Conservation (phyloP, 2,888 invertebrate species). For the Prenolepis imparis region DNA sequence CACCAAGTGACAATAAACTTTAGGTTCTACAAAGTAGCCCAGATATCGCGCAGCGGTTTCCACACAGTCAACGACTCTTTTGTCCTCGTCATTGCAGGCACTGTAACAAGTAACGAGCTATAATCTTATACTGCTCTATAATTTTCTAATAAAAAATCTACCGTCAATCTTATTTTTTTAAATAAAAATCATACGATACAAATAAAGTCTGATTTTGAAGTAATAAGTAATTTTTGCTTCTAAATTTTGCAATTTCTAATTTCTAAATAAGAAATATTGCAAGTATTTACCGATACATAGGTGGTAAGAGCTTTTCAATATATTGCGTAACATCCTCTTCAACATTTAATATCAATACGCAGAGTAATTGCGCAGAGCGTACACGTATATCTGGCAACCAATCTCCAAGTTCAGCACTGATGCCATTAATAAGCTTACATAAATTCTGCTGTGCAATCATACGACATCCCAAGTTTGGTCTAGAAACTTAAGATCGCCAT, state of each 20-base stretch:
- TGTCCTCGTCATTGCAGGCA: conserved; percentile 90
- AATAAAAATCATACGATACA: neutral
- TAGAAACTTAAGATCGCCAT: conserved; percentile 87
- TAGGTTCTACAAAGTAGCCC: conserved; percentile 91
- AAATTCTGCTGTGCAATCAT: conserved; percentile 92
- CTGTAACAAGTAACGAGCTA: conserved; percentile 74
- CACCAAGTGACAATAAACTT: conserved; percentile 90
- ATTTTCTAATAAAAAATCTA: neutral
- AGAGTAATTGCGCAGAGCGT: conserved; percentile 92
- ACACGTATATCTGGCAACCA: conserved; percentile 91
- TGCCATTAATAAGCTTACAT: conserved; percentile 91
- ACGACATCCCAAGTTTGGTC: conserved; percentile 96
- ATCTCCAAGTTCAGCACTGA: conserved; percentile 91
- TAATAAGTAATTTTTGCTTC: neutral
- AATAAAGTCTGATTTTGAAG: neutral
- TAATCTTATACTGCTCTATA: neutral
- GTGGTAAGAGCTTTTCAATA: conserved; percentile 88
- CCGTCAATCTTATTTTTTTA: neutral
- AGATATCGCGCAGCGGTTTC: conserved; percentile 91
- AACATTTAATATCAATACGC: conserved; percentile 91
- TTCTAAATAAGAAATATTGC: neutral
- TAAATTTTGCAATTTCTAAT: neutral
- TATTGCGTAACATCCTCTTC: conserved; percentile 92
- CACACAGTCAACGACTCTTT: conserved; percentile 88
- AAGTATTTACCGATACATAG: conserved; percentile 87